Conservation (phyloP, 2,888 invertebrate genomes). For the Xestia ashworthii region DNA sequence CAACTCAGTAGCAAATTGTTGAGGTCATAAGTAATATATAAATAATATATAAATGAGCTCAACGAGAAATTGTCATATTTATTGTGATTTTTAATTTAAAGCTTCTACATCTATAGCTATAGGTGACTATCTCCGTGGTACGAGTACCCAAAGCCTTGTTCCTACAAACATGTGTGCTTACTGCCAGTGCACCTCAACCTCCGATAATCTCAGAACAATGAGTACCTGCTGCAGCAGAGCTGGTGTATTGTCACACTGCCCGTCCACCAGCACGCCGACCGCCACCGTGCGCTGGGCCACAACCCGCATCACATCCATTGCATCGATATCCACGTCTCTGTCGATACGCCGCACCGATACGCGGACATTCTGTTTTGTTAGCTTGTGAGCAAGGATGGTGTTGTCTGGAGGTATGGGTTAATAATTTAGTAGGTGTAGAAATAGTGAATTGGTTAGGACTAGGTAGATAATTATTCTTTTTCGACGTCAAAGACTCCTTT, state of each 20-base stretch:
- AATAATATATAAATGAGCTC: background rate
- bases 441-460: background rate
- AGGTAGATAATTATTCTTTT: background rate
- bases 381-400: constrained; percentile 56
- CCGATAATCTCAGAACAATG: background rate
- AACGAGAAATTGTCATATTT: background rate
- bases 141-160: background rate
- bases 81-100: background rate
- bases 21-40: background rate
- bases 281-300: constrained; percentile 69
- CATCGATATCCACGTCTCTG: constrained; percentile 23
- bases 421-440: background rate
- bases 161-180: background rate
- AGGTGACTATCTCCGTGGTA: background rate
- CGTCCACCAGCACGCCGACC: constrained; percentile 77
- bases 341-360: constrained; percentile 68
- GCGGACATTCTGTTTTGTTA: constrained; percentile 66
- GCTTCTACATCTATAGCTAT: too few relatives aligned
- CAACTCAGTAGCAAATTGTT: background rate
- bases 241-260: constrained; percentile 67
- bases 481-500: too few relatives aligned
- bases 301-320: constrained; percentile 60
- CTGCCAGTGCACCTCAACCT: background rate
- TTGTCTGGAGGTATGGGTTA: constrained; percentile 58
- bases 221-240: constrained; percentile 72